These are phyloP conservation scores for Magallana ariakensis DNA, from an alignment of 1,140 invertebrate species.

Conservation along the genomic window DNA sequence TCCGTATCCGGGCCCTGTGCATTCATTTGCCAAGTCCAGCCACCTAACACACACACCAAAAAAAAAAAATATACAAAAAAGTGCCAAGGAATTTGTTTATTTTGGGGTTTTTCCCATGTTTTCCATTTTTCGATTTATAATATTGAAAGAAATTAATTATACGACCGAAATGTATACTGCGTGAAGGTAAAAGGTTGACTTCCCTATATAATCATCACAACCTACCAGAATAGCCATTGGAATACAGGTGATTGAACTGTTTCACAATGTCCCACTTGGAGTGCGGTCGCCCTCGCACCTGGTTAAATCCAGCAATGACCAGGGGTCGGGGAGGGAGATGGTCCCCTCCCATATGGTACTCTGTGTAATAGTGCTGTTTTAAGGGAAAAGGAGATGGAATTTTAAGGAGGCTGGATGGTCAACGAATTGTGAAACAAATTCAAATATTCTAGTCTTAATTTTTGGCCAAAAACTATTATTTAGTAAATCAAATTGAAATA, in stretches of 20 bases:
- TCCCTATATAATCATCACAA: too few relatives aligned
- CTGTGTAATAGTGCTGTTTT: slow-evolving; percentile 8
- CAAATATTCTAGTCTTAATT: too few relatives aligned
- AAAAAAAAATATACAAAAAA: not conserved
- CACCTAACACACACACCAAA: slow-evolving; percentile 10
- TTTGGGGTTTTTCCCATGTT: too few relatives aligned
- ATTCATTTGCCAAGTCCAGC: slow-evolving; percentile 22
- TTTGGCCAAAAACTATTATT: too few relatives aligned
- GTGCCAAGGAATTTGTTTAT: not conserved
- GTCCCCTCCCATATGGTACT: slow-evolving; percentile 16
- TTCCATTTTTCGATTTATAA: too few relatives aligned
- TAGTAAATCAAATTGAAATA: too few relatives aligned
- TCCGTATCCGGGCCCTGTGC: slow-evolving; percentile 13
- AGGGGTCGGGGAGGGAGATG: slow-evolving; percentile 21
- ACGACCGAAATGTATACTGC: too few relatives aligned
- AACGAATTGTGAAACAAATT: too few relatives aligned
- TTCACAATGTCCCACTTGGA: slow-evolving; percentile 34
- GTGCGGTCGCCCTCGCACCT: slow-evolving; percentile 26
- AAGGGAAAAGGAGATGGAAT: not conserved
- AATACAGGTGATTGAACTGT: slow-evolving; percentile 30
- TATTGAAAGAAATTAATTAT: too few relatives aligned
- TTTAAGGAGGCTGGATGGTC: too few relatives aligned
- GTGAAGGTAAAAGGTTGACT: too few relatives aligned
- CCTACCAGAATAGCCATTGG: slow-evolving; percentile 33
- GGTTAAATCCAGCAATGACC: slow-evolving; percentile 34